Evolutionary conservation across 2,888 invertebrate species (phyloP).

Genomic region (Aleiodes leptofemur): DNA sequence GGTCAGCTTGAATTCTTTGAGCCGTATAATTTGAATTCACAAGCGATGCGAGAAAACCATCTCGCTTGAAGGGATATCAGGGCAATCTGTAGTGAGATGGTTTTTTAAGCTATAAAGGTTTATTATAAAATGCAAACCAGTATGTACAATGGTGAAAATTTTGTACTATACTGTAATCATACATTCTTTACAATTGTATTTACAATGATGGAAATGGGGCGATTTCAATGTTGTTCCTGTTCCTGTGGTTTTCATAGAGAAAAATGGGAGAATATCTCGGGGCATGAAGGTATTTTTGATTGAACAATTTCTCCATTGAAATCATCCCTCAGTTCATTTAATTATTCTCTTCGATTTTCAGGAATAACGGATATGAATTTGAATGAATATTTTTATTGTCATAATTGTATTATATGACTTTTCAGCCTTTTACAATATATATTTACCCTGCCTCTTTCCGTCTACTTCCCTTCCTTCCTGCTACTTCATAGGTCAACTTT

Average conservation of each 20-base stretch:
- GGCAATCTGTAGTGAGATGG: conserved; percentile 13
- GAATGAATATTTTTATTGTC: neutral
- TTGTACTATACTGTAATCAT: neutral
- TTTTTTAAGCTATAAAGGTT: conserved; percentile 16
- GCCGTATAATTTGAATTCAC: conserved; percentile 45
- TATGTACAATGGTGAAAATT: neutral
- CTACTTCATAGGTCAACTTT: no score
- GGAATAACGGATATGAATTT: no score
- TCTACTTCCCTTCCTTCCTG: no score
- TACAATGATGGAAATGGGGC: neutral
- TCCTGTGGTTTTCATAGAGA: neutral
- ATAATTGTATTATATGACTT: no score
- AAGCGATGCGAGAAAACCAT: conserved; percentile 39
- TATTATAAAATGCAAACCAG: conserved; percentile 16
- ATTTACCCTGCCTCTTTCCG: no score
- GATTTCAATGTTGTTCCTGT: neutral
- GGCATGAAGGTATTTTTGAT: no score
- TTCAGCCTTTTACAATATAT: no score
- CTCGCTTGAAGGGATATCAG: conserved; percentile 27
- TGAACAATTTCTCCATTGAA: no score
- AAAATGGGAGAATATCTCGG: neutral
- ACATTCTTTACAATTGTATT: conserved; percentile 8
- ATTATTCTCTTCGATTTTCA: no score
- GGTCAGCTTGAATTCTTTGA: conserved; percentile 39
- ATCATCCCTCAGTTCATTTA: no score